These are phyloP conservation scores for Scaptomyza flava DNA, from an alignment of 2,888 invertebrate species.

Conservation along the genomic window DNA sequence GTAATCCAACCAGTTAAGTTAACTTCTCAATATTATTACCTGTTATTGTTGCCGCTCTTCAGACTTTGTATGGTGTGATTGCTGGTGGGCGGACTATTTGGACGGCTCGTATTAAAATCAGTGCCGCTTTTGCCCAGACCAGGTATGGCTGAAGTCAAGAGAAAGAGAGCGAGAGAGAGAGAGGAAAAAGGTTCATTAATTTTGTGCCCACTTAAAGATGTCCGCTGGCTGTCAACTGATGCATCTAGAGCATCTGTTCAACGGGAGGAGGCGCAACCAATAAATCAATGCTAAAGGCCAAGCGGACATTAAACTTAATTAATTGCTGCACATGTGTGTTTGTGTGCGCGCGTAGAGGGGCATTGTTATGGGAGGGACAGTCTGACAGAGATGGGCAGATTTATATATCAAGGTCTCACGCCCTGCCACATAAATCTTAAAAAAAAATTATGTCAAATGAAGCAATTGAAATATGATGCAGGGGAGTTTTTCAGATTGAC, in stretches of 20 bases:
- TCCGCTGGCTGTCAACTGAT: slow-evolving; percentile 47
- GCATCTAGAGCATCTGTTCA: slow-evolving; percentile 9
- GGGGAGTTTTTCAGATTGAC: neutral
- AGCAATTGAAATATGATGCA: slow-evolving; percentile 3
- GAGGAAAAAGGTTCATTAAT: slow-evolving; percentile 39
- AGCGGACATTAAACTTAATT: slow-evolving; percentile 63
- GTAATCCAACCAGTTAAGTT: neutral
- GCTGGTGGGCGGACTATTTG: slow-evolving; percentile 83
- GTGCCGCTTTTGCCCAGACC: slow-evolving; percentile 87
- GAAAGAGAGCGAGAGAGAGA: slow-evolving; percentile 3
- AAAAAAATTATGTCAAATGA: slow-evolving; percentile 7
- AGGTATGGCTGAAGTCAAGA: slow-evolving; percentile 83
- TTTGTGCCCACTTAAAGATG: slow-evolving; percentile 60
- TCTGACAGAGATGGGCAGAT: slow-evolving; percentile 14
- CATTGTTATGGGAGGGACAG: neutral
- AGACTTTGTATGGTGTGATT: slow-evolving; percentile 83
- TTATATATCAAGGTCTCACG: slow-evolving; percentile 14
- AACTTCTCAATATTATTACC: slow-evolving; percentile 57
- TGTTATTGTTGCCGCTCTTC: slow-evolving; percentile 83
- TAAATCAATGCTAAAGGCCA: slow-evolving; percentile 73
- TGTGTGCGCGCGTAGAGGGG: neutral
- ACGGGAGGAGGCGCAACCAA: slow-evolving; percentile 46
- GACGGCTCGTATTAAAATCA: slow-evolving; percentile 86
- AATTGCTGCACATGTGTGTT: slow-evolving; percentile 45
- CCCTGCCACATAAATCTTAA: slow-evolving; percentile 42